Evolutionary conservation across 2,797 vertebrate species (phyloP).

Genomic region (Notolabrus celidotus): DNA sequence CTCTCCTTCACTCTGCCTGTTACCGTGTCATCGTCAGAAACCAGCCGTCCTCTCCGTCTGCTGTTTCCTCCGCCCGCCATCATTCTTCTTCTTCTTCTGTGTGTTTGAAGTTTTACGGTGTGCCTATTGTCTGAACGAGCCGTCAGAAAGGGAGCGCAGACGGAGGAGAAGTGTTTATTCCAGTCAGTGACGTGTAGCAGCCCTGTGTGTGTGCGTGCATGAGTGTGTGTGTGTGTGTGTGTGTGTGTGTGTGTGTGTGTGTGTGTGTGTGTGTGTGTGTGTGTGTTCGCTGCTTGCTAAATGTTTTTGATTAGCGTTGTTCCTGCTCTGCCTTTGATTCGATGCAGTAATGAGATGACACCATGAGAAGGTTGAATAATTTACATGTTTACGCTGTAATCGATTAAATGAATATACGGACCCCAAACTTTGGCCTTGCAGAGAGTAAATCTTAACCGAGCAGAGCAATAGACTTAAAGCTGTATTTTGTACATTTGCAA

Average conservation of each 20-base stretch:
- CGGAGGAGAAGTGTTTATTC: constrained; percentile 61
- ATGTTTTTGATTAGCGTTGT: constrained; percentile 63
- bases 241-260: neutral
- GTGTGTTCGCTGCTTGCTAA: constrained; percentile 22
- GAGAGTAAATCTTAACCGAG: constrained; percentile 45
- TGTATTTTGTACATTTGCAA: constrained; percentile 46
- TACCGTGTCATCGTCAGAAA: constrained; percentile 5
- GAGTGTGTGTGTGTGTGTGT: constrained; percentile 6
- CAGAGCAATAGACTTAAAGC: constrained; percentile 33
- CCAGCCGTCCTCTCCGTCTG: constrained; percentile 30
- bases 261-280: constrained; percentile 8
- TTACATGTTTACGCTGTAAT: constrained; percentile 61
- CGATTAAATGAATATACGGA: constrained; percentile 43
- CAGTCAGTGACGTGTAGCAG: constrained; percentile 57
- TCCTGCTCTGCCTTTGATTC: constrained; percentile 73
- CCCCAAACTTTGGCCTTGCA: constrained; percentile 40
- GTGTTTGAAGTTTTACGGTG: constrained; percentile 57
- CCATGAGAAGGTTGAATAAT: constrained; percentile 47
- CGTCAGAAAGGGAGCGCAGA: constrained; percentile 38
- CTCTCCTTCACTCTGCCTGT: neutral
- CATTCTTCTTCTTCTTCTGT: constrained; percentile 26
- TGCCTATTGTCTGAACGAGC: constrained; percentile 57
- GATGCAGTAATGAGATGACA: constrained; percentile 67
- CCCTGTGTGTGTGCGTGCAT: constrained; percentile 22
- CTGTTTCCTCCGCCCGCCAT: constrained; percentile 25